Base-by-base conservation (phyloP, 2,113 vertebrate species). In the Monopterus albus region DNA sequence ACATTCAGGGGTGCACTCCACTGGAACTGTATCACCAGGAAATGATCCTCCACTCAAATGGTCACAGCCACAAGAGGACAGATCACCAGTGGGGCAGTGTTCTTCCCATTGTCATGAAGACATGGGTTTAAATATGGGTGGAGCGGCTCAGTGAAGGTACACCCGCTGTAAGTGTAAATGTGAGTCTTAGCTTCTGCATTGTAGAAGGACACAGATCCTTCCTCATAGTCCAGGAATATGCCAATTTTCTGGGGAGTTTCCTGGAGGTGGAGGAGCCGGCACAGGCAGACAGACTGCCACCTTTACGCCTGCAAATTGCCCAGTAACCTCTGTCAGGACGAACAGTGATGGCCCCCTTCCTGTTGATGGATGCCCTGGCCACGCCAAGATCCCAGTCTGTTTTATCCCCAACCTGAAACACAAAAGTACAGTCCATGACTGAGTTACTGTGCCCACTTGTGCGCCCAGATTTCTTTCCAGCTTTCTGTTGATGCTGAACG, bases 221-320 rank as follows among this genome's bases (percentile, higher is more conserved):
- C 90, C 11, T 95, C 90, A 0, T 93, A 94, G 76, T 96, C 93
- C 75, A 95, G 51, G 46, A 94, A 94, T 15, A 95, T 75, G 0
- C 91, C 93, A 0, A 95, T 88, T 18, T 88, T 81, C 31, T 87
- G 85, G 2, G 92, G 94, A 0, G 4, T 86, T 75, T 78, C 86
- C 62, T 8, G 68, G 57, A 79, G 91, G 7, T 20, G 60, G 78
- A 94, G 6, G 83, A 83, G 3, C 63, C 15, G 2, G 75, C 14
- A 2, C 88, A 88, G 53, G 83, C 88, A 0, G 3, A 68, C 13
- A 90, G 66, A 6, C 66, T 65, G 14, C 82, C 73, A 0, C 82
- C 73, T 6, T 82, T 81, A 0, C 83, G 47, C 8, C 85, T 58
- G 7, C 87, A 88, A 64, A 91, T 60, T 0, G 82, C 82, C 91